phyloP scores from a whole-genome alignment of 2,888 invertebrate genomes.

The Thereva unica region DNA sequence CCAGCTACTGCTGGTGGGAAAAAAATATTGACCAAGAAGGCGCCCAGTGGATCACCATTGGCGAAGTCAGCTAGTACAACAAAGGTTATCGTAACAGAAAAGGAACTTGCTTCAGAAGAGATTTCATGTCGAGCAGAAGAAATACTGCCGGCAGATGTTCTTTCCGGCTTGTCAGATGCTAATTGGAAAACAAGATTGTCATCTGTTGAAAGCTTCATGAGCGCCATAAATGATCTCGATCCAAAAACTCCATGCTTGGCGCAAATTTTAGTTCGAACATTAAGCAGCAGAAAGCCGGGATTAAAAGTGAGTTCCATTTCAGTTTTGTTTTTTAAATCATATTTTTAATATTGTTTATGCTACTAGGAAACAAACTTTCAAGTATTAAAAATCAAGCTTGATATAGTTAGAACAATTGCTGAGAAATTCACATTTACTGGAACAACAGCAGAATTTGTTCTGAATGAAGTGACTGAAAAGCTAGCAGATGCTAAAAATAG shows the following conservation, averaged over 20 bases:
- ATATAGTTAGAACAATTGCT: conserved; percentile 76
- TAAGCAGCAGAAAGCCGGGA: conserved; percentile 83
- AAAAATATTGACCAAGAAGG: conserved; percentile 45
- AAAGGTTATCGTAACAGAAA: conserved; percentile 61
- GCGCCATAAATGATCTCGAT: conserved; percentile 66
- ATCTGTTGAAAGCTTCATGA: conserved; percentile 73
- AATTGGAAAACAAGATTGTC: conserved; percentile 86
- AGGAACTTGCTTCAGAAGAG: conserved; percentile 75
- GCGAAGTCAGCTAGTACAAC: conserved; percentile 52
- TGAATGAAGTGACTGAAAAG: conserved; percentile 82
- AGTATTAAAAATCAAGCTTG: conserved; percentile 81
- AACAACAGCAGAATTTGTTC: conserved; percentile 73
- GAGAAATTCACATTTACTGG: conserved; percentile 74
- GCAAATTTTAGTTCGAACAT: conserved; percentile 74
- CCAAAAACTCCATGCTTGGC: conserved; percentile 66
- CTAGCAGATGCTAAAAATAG: conserved; percentile 83
- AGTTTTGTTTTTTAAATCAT: conserved; percentile 39
- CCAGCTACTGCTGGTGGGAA: conserved; percentile 49
- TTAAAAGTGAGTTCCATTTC: conserved; percentile 55
- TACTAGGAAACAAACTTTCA: conserved; percentile 85
- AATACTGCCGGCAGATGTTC: conserved; percentile 66
- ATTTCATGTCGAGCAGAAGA: conserved; percentile 74
- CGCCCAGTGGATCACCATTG: conserved; percentile 41
- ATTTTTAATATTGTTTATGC: conserved; percentile 18
- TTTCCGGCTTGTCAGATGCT: conserved; percentile 70